Conservation (phyloP, 2,888 invertebrate genomes). For the Julus scanicus region DNA sequence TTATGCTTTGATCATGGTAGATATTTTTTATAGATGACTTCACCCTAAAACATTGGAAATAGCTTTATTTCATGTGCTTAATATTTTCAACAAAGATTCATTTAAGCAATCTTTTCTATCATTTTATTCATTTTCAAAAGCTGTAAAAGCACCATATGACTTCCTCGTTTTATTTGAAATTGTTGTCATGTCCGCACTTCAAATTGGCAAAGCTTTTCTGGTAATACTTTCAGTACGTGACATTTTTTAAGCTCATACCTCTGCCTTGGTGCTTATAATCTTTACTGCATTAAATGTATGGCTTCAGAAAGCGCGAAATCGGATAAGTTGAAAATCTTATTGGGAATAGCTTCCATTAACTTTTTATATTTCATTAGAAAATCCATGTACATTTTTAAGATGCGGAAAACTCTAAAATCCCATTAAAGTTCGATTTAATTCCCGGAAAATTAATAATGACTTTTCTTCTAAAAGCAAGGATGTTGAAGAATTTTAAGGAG, state of each 20-base stretch:
- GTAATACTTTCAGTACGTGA: slow-evolving; percentile 5
- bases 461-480: too few relatives aligned
- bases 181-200: not conserved
- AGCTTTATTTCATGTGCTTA: not conserved
- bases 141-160: not conserved
- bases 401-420: too few relatives aligned
- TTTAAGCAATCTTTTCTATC: not conserved
- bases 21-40: too few relatives aligned
- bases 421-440: too few relatives aligned
- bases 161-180: not conserved
- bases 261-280: not conserved
- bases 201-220: not conserved
- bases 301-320: not conserved
- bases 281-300: not conserved
- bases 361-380: not conserved
- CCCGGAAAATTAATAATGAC: too few relatives aligned
- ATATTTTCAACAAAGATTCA: not conserved
- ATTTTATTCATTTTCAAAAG: not conserved
- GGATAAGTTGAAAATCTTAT: not conserved
- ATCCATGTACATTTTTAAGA: not conserved
- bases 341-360: not conserved
- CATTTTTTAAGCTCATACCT: not conserved
- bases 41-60: too few relatives aligned
- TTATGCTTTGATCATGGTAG: too few relatives aligned
- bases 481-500: too few relatives aligned